These are phyloP conservation scores for Fukomys damarensis DNA, from an alignment of 2,113 vertebrate species.

Conservation along the genomic window DNA sequence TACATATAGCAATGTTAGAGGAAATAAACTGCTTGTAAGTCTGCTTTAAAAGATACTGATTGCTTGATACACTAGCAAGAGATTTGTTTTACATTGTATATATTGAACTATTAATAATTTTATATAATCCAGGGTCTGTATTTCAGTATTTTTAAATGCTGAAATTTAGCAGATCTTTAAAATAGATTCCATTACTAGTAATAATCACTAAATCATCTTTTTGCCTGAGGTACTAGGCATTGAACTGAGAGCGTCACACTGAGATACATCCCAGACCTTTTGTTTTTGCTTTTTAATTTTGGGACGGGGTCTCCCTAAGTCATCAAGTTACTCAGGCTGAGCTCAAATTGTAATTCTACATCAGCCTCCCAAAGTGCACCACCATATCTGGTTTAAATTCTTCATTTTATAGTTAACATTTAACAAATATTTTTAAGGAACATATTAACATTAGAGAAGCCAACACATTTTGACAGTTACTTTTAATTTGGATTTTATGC, in stretches of 20 bases:
- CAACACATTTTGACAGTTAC: background rate
- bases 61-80: background rate
- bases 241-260: background rate
- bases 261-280: background rate
- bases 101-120: background rate
- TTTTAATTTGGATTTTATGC: background rate
- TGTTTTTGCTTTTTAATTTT: too few species aligned
- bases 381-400: background rate
- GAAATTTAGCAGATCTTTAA: background rate
- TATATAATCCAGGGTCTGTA: background rate
- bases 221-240: background rate
- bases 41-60: background rate
- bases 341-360: background rate
- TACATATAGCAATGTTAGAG: background rate
- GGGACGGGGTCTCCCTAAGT: background rate
- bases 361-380: background rate
- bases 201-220: background rate
- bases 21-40: background rate
- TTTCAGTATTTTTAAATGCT: constrained; percentile 9
- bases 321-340: too few species aligned
- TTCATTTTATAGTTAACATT: constrained; percentile 11
- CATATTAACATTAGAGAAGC: background rate
- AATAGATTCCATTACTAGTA: background rate
- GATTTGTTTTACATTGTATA: background rate
- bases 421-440: constrained; percentile 7